Evolutionary conservation across 2,888 invertebrate genomes (phyloP), one percentile per base, ranked within the genome.

Genomic region (Cloeon dipterum): DNA sequence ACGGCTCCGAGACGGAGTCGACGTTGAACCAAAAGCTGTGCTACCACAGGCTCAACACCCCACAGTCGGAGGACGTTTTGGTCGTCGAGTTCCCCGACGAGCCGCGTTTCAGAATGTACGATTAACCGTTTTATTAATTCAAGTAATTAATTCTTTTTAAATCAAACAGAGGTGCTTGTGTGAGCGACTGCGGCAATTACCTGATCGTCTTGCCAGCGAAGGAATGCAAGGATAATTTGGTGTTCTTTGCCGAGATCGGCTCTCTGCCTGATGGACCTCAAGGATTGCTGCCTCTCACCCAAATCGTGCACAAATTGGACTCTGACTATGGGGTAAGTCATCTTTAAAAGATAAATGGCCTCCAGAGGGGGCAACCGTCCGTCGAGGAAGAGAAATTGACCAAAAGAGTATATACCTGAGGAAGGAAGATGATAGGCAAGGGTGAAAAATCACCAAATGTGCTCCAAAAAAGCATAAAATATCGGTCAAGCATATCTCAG

Each of bases 291-390:
- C 59, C 68, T 7, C 66, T 89, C 38, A 75, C 70, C 36, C 76
- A 81, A 54, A 68, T 96, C 44, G 76, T 94, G 37, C 73, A 74
- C 49, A 76, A 81, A 54, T 78, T 91, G 54, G 88, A 91, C 57
- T 83, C 89, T 1, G 91, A 91, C 56, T 94, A 85, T 57, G 81
- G 88, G 62, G 89, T 86, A 51, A 52, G n/a, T n/a, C n/a, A n/a
- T n/a, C n/a, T n/a, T n/a, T n/a, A n/a, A n/a, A n/a, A n/a, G n/a
- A n/a, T n/a, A n/a, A n/a, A n/a, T n/a, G n/a, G n/a, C n/a, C n/a
- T n/a, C n/a, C n/a, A n/a, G n/a, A n/a, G n/a, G n/a, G n/a, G n/a
- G n/a, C n/a, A n/a, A n/a, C n/a, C n/a, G n/a, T n/a, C n/a, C n/a
- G n/a, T n/a, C n/a, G n/a, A n/a, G n/a, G n/a, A n/a, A n/a, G n/a